A percentile compares a stretch with the other conserved stretches of the same genome.
Conservation (phyloP, 64 coral and sea anemone genomes). For the Astreopora myriophthalma region DNA sequence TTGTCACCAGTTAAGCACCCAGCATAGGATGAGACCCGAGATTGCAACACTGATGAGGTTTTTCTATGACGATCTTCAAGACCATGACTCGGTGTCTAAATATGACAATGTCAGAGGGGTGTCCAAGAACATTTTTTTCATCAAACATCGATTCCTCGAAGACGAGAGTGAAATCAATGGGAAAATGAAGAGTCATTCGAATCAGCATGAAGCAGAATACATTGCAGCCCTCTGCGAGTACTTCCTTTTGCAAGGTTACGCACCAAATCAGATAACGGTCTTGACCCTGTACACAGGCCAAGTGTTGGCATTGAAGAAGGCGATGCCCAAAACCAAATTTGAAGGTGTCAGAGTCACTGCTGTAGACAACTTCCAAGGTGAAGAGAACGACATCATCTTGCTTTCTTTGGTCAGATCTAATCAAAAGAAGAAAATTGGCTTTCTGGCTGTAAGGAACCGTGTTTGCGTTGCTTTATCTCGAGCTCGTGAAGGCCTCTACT, state of each 20-base stretch:
- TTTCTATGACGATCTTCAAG: conserved; percentile 64
- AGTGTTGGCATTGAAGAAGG: conserved; percentile 49
- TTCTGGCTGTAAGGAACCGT: conserved; percentile 75
- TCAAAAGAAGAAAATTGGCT: conserved; percentile 77
- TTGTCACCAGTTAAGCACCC: conserved; percentile 65
- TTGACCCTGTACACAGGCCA: conserved; percentile 87
- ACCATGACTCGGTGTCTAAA: conserved; percentile 47
- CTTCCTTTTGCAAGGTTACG: conserved; percentile 80
- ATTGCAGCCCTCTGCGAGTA: conserved; percentile 82
- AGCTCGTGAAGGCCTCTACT: conserved; percentile 79
- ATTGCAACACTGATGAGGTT: conserved; percentile 72
- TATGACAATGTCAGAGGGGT: conserved; percentile 53
- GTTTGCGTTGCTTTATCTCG: conserved; percentile 88
- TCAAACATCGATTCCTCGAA: conserved; percentile 63
- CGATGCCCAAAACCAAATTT: conserved; percentile 73
- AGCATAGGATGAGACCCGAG: conserved; percentile 86
- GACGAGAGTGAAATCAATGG: conserved; percentile 69
- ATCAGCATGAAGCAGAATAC: conserved; percentile 80
- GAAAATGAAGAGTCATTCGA: conserved; percentile 79
- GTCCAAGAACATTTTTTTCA: conserved; percentile 64
- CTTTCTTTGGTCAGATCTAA: conserved; percentile 89
- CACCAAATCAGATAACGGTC: conserved; percentile 69
- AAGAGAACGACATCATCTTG: conserved; percentile 93
- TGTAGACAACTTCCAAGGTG: conserved; percentile 96
- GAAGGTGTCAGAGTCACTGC: conserved; percentile 82